Evolutionary conservation across 2,113 vertebrate genomes (phyloP), one percentile per base, ranked within the genome.

Genomic region (Daboia siamensis): DNA sequence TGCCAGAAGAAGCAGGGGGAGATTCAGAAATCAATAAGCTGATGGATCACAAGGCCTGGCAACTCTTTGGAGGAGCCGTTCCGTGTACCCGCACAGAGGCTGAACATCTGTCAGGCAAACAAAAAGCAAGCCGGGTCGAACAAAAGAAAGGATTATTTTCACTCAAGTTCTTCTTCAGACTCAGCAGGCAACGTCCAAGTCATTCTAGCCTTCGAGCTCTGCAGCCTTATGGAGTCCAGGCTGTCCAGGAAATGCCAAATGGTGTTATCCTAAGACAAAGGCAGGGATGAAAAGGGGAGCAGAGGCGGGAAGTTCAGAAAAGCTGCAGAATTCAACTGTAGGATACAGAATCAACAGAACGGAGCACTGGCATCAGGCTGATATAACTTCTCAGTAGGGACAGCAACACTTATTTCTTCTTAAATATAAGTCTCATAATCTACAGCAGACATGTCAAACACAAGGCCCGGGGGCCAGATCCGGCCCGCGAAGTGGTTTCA

Each of bases 131-230:
- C 95, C 89, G 95, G 94, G 95, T 93, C 93, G 97, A 97, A 97
- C 97, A 97, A 97, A 97, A 95, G 96, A 95, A 96, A 95, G 97
- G 97, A 97, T 97, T 97, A 96, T 97, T 97, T 97, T 97, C 96
- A 96, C 96, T 97, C 96, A 96, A 96, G 97, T 96, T 96, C 96
- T 97, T 97, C 97, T 97, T 95, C 95, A 91, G 95, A 94, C 97
- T 96, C 97, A 97, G 97, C 97, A 96, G 97, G 97, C 94, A 96
- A 97, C 10, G 95, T 95, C 96, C 97, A 97, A 96, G 96, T 96
- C 94, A 93, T 96, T 95, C 94, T 92, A 91, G 91, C 87, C 97
- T 97, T 96, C 95, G 95, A 95, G 96, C 93, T 93, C 93, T 33
- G 94, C 97, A 93, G 94, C 95, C 95, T 96, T 95, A 94, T 91